Conservation (phyloP, 2,797 vertebrate species). For the Perdix hodgsoniae region DNA sequence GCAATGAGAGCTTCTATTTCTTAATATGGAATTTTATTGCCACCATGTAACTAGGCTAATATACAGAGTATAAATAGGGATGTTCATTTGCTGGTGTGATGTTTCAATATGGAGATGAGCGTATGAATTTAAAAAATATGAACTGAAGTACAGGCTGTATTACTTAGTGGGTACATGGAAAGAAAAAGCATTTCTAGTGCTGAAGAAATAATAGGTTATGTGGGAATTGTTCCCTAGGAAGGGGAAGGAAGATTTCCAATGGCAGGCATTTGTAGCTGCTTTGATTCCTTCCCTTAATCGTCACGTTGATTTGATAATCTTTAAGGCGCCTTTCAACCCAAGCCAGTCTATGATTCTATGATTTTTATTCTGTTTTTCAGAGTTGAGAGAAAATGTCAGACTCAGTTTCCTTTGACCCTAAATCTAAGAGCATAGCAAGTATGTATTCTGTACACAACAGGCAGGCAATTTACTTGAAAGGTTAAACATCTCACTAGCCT, state of each 20-base stretch:
- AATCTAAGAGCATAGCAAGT: background rate
- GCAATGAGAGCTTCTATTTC: constrained; percentile 54
- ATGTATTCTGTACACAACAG: background rate
- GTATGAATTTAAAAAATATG: constrained; percentile 46
- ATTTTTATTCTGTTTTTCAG: background rate
- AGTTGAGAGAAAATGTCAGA: background rate
- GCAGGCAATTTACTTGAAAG: background rate
- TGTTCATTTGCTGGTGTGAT: constrained; percentile 18
- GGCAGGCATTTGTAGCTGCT: background rate
- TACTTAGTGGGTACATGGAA: background rate
- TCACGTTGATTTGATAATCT: too few species aligned
- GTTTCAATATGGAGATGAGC: constrained; percentile 29
- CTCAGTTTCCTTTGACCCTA: background rate
- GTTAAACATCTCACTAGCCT: background rate
- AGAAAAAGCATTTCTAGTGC: background rate
- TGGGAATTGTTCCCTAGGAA: background rate
- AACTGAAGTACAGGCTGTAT: background rate
- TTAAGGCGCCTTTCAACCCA: too few species aligned
- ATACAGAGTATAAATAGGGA: constrained; percentile 50
- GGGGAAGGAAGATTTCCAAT: background rate
- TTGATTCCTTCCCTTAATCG: background rate
- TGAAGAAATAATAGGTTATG: background rate
- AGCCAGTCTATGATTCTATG: background rate
- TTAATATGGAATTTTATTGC: constrained; percentile 49
- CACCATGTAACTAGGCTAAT: constrained; percentile 37